Evolutionary conservation across 2,113 vertebrate genomes (phyloP).

Genomic region (Brachyistius frenatus): DNA sequence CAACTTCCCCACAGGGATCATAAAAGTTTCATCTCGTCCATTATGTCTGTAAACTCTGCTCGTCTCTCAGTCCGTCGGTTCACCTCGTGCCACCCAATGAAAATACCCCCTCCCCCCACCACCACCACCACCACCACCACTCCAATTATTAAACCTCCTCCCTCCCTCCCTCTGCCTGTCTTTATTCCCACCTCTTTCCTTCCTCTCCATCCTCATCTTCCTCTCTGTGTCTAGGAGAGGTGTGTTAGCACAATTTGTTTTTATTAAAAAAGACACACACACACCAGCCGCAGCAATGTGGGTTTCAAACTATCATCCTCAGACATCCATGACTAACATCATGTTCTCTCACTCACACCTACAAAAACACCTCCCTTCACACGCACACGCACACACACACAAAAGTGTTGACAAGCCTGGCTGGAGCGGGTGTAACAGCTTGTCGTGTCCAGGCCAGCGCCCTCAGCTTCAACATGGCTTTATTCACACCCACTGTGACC

Average conservation of each 20-base stretch:
- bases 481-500: slow-evolving; percentile 58
- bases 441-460: slow-evolving; percentile 44
- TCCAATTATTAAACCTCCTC: slow-evolving; percentile 31
- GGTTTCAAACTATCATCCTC: slow-evolving; percentile 7
- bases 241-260: slow-evolving; percentile 41
- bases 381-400: slow-evolving; percentile 1
- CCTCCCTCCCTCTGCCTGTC: background rate
- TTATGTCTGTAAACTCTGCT: slow-evolving; percentile 39
- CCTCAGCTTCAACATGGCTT: slow-evolving; percentile 59
- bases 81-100: slow-evolving; percentile 10
- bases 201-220: slow-evolving; percentile 28
- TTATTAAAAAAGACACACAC: slow-evolving; percentile 66
- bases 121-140: background rate
- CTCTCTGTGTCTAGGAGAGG: slow-evolving; percentile 10
- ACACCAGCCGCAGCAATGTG: slow-evolving; percentile 2
- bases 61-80: background rate
- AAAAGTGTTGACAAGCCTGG: slow-evolving; percentile 48
- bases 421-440: slow-evolving; percentile 55
- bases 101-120: slow-evolving; percentile 23
- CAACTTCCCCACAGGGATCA: slow-evolving; percentile 33
- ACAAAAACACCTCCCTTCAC: slow-evolving; percentile 21
- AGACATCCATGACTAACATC: slow-evolving; percentile 28
- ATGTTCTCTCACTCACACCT: slow-evolving; percentile 27
- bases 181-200: slow-evolving; percentile 35
- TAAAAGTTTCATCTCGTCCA: slow-evolving; percentile 55